Evolutionary conservation across 2,797 vertebrate species (phyloP), one percentile per base, ranked within the genome.

Genomic region (Crax fasciolata): DNA sequence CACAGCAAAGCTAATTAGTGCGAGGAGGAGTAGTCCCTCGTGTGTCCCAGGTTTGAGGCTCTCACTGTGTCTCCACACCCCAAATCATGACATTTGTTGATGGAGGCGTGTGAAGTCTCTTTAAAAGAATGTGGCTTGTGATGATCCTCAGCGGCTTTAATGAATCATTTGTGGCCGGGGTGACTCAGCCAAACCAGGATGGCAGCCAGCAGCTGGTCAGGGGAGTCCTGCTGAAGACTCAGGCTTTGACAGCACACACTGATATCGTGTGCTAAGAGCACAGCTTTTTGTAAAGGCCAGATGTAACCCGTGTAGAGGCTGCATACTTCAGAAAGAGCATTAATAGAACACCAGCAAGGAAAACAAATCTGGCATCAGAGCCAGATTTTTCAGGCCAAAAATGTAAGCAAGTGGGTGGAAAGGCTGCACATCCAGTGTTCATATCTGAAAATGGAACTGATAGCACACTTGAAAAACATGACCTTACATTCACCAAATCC

Each of bases 181-280:
- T 94, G 94, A 88, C 52, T 93, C 95, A 94, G 96, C 70, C 77
- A 49, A 11, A 5, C 3, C 7, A 28, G 87, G 85, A 87, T 67
- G 92, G 79, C 82, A 88, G 93, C 93, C 96, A 91, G 84, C 49
- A 65, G 65, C 83, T 2, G 27, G 81, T 54, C 76, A 73, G 72
- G 77, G 74, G 58, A 67, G 48, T 39, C 21, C 39, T 30, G 58
- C 90, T 15, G 54, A 46, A 67, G 52, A 63, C 65, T 15, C 44
- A 25, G 68, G 48, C 75, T 74, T 57, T 44, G 44, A 23, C 73
- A 39, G 85, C 62, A 11, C 0, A 0, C 9, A 28, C 1, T 24
- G 70, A 6, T 35, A 79, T 54, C 1, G 1, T 9, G 43, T 18
- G 49, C 30, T 27, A n/a, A 63, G 76, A 75, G 39, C 62, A 39